These are phyloP conservation scores for Aquatica leii DNA, from an alignment of 2,888 invertebrate species.

Conservation along the genomic window DNA sequence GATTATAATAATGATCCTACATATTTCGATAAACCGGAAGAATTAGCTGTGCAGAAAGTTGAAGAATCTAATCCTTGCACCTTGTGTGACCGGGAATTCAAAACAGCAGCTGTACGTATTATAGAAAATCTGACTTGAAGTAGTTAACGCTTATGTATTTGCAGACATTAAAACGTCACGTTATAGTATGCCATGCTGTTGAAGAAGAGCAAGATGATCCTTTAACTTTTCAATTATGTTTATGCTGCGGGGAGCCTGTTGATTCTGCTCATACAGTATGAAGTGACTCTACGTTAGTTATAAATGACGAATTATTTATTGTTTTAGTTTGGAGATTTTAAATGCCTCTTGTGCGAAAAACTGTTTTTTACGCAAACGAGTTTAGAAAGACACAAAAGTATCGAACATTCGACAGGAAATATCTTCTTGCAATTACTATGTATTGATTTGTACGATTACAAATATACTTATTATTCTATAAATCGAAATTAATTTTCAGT, in stretches of 20 bases:
- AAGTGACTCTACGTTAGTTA: conserved; percentile 12
- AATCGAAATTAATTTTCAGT: too few relatives aligned
- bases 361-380: conserved; percentile 75
- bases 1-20: not conserved
- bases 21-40: not conserved
- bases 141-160: conserved; percentile 32
- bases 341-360: conserved; percentile 72
- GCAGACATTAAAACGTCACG: conserved; percentile 59
- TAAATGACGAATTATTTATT: conserved; percentile 12
- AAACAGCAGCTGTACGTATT: conserved; percentile 52
- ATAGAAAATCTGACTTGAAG: conserved; percentile 11
- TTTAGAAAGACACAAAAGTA: conserved; percentile 70
- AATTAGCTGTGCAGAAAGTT: conserved; percentile 14
- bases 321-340: conserved; percentile 63
- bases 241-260: conserved; percentile 66
- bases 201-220: conserved; percentile 52
- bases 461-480: too few relatives aligned
- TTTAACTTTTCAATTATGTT: conserved; percentile 61
- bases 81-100: conserved; percentile 52
- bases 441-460: too few relatives aligned
- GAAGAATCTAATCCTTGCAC: conserved; percentile 48
- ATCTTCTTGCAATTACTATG: too few relatives aligned
- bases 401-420: conserved; percentile 72
- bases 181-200: conserved; percentile 52
- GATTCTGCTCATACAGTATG: conserved; percentile 65